Percentiles rank a stretch among this genome's conserved stretches.
Evolutionary conservation across 1,140 invertebrate species (phyloP).

Genomic region (Drosophila pectinifera): DNA sequence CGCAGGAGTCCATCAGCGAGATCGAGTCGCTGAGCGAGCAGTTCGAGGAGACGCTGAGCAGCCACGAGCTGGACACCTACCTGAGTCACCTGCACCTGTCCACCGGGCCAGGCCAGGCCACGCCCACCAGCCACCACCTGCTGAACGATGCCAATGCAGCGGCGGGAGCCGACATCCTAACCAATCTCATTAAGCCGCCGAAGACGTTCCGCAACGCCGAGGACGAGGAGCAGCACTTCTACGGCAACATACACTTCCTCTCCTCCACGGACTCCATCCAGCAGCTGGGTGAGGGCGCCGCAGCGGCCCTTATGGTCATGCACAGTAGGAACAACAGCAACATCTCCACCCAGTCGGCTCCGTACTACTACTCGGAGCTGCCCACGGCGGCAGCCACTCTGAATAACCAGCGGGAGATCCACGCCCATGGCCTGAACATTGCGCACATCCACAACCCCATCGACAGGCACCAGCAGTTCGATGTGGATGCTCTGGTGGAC

Average conservation of each 20-base stretch:
- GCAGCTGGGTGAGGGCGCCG: slow-evolving; percentile 42
- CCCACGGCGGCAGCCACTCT: slow-evolving; percentile 70
- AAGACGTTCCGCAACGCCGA: slow-evolving; percentile 78
- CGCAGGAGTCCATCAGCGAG: slow-evolving; percentile 88
- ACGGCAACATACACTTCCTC: slow-evolving; percentile 82
- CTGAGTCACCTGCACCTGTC: slow-evolving; percentile 87
- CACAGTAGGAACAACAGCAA: slow-evolving; percentile 84
- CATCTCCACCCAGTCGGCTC: slow-evolving; percentile 88
- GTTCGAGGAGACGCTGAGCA: slow-evolving; percentile 86
- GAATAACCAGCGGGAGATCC: slow-evolving; percentile 89
- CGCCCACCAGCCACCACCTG: slow-evolving; percentile 50
- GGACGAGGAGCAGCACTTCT: slow-evolving; percentile 77
- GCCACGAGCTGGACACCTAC: slow-evolving; percentile 88
- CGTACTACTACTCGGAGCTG: slow-evolving; percentile 94
- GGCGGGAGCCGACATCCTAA: slow-evolving; percentile 51
- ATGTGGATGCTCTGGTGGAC: slow-evolving; percentile 88
- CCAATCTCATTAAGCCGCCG: slow-evolving; percentile 80
- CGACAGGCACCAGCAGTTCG: slow-evolving; percentile 83
- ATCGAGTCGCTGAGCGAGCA: slow-evolving; percentile 87
- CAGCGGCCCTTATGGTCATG: slow-evolving; percentile 59
- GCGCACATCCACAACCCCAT: slow-evolving; percentile 93
- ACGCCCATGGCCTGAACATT: slow-evolving; percentile 88
- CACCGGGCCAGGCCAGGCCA: slow-evolving; percentile 27
- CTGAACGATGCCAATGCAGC: slow-evolving; percentile 54
- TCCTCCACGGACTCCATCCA: slow-evolving; percentile 82